These are phyloP conservation scores for Siderastrea siderea DNA, from an alignment of 92 coral and sea anemone genomes.

Conservation along the genomic window DNA sequence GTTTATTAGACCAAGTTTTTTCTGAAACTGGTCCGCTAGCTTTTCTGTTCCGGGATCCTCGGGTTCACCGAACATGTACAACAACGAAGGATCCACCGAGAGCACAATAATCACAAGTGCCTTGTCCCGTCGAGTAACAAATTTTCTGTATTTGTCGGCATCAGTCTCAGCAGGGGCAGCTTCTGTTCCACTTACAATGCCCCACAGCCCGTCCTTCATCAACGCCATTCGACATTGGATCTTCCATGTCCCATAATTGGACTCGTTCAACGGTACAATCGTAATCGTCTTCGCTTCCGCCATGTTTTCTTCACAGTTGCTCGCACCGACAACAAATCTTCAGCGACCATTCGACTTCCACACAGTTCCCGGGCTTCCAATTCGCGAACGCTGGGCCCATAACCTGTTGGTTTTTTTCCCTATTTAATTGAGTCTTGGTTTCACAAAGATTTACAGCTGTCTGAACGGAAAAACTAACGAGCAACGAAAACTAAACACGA, in stretches of 20 bases:
- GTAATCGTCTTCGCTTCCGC: neutral
- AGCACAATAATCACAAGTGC: constrained; percentile 58
- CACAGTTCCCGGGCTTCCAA: neutral
- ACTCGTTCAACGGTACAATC: constrained; percentile 66
- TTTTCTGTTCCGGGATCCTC: constrained; percentile 44
- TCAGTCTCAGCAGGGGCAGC: constrained; percentile 18
- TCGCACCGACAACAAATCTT: constrained; percentile 1
- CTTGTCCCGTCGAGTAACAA: constrained; percentile 26
- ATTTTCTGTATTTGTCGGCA: constrained; percentile 21
- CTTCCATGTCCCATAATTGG: constrained; percentile 74
- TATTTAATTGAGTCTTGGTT: too few relatives aligned
- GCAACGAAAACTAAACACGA: too few relatives aligned
- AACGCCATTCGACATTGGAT: constrained; percentile 73
- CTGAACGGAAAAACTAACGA: too few relatives aligned
- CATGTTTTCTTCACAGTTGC: neutral
- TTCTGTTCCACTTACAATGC: constrained; percentile 66
- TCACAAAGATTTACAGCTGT: too few relatives aligned
- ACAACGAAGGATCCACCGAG: constrained; percentile 57
- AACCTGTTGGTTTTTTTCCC: too few relatives aligned
- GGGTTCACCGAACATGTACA: constrained; percentile 46
- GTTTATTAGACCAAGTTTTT: constrained; percentile 69
- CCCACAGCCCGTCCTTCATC: constrained; percentile 67
- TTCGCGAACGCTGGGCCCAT: neutral
- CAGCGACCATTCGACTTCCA: constrained; percentile 4
- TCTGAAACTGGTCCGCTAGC: constrained; percentile 68